Base-by-base conservation (phyloP, 2,113 vertebrate species). In the Microtus richardsoni region DNA sequence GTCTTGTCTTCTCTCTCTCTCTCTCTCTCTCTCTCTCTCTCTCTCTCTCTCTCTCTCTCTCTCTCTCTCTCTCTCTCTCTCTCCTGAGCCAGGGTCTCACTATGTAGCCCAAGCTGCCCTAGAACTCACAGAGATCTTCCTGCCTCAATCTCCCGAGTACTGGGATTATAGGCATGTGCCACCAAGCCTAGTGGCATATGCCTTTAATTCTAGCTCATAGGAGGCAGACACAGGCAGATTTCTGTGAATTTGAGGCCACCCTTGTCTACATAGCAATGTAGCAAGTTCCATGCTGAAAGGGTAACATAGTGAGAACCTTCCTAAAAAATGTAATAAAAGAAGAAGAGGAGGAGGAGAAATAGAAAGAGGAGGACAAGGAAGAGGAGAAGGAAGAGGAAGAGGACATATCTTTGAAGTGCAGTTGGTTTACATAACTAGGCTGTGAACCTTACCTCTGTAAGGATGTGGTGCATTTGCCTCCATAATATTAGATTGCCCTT, bases 351-450 rank as follows among this genome's bases (percentile, higher is more conserved):
- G 12, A 24, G 12, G 33, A 36, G 49, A 2, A 49, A 30, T 10
- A 41, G 19, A 7, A 30, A 3, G 8, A n/a, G 21, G 49, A n/a
- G 2, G 2, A 52, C 0, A 36, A 19, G 8, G 44, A 49, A 6
- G 44, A 30, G 3, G 22, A 60, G 11, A 58, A 62, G 7, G 12
- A 41, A 14, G 14, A 41, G 4, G 12, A 41, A 11, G 21, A 84
- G 28, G 28, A 90, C 93, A 75, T 16, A 47, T 52, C 33, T 95
- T 94, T 93, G 41, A 95, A 92, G 64, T 84, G n/a, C 83, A 58
- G 24, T 90, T 52, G 44, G 16, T 93, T 95, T 93, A 89, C 44
- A 66, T 75, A 92, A 54, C 5, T 91, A 68, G 17, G 82, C 66
- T 93, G 47, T 14, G 88, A 80, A 66, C 77, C 22, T 90, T 91